These are phyloP conservation scores for Ispidina picta DNA, from an alignment of 2,797 vertebrate genomes.

Conservation along the genomic window DNA sequence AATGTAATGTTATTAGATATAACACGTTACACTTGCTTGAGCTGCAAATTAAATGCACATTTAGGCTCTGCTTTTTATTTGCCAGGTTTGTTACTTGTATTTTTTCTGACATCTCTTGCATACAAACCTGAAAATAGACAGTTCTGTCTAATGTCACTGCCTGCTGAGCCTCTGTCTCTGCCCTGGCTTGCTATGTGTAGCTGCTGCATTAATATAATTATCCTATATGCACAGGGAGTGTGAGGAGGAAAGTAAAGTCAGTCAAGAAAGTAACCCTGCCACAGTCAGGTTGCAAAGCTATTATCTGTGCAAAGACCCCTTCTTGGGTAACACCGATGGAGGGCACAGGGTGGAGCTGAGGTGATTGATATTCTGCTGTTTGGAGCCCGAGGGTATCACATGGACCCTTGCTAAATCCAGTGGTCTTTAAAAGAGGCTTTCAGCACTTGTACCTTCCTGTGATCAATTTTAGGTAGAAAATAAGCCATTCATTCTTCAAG, in stretches of 20 bases:
- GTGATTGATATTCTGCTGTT: background rate
- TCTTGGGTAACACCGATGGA: background rate
- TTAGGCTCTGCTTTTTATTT: background rate
- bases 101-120: background rate
- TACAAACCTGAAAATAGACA: background rate
- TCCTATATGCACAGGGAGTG: rapidly evolving
- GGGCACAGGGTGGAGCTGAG: background rate
- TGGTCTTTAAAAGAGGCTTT: background rate
- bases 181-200: background rate
- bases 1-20: background rate
- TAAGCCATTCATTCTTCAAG: background rate
- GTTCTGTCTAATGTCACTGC: too few species aligned
- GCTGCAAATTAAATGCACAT: rapidly evolving
- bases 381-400: too few species aligned
- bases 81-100: background rate
- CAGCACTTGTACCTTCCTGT: background rate
- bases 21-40: background rate
- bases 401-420: background rate
- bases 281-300: background rate
- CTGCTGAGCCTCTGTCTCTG: background rate
- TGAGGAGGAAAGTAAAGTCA: too few species aligned
- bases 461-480: background rate
- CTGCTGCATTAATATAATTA: background rate
- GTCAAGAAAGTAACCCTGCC: background rate
- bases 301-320: rapidly evolving